Base-by-base conservation (phyloP, 2,797 vertebrate genomes). In the Fratercula arctica region DNA sequence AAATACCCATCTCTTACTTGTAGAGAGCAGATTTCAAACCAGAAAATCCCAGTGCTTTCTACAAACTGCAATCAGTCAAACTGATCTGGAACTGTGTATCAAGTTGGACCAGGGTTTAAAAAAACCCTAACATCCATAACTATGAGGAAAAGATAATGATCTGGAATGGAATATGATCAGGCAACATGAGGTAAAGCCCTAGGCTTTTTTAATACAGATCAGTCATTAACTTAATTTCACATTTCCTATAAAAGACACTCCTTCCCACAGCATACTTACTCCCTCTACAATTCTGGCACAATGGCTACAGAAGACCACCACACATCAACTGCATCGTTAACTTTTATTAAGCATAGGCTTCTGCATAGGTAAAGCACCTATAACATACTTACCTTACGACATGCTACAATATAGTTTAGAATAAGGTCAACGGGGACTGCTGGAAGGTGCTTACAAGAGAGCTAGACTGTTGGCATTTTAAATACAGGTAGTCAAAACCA, bases 321-420 rank as follows among this genome's bases (percentile, higher is more conserved):
- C n/a, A 16, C 26, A 72, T 3, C 64, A 68, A 9, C 28, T 31
- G 33, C 43, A 48, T 3, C 4, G 10, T 41, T 75, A 72, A 37
- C 19, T 63, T 59, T 29, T 8, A 61, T n/a, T 67, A 63, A 84
- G 18, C 8, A 39, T 26, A 56, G 39, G 35, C 31, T 88, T 72
- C 64, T 67, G 56, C 35, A 77, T 1, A 74, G 45, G 23, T 28
- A 33, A 79, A 63, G 57, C n/a, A 80, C 2, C 50, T 64, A 15
- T 4, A n/a, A 29, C 60, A 64, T 37, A 89, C 90, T 90, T 92
- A 96, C 92, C 90, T 92, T n/a, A 46, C 66, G 17, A 45, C 9
- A 86, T 0, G 0, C 24, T 63, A 60, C 7, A 54, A 50, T 29
- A 68, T 0, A 81, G 29, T 2, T 54, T 67, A 79, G 56, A 63